These are phyloP conservation scores for Cricetomys ansorgei DNA, from an alignment of 2,113 vertebrate species.

Conservation along the genomic window DNA sequence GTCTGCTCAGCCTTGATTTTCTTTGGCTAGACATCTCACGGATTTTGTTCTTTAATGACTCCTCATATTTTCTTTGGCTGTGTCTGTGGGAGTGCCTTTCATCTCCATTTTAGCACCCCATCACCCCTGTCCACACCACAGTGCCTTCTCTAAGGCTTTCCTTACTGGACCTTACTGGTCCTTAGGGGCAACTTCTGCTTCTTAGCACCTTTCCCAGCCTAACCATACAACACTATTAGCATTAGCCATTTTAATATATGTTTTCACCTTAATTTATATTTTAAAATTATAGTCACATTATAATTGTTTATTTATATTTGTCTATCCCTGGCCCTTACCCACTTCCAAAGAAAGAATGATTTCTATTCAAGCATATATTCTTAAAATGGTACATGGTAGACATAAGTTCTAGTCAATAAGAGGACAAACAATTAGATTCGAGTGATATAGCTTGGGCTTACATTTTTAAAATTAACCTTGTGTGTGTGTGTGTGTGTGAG, in stretches of 20 bases:
- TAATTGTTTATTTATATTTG: too few relatives aligned
- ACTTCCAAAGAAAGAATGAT: not conserved
- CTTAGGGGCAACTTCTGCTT: not conserved
- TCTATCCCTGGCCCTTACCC: not conserved
- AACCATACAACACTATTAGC: not conserved
- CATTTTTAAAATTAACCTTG: not conserved
- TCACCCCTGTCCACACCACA: not conserved
- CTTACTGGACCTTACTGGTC: not conserved
- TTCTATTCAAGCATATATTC: not conserved
- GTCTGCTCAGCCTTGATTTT: not conserved
- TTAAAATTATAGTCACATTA: slow-evolving; percentile 36
- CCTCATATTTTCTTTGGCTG: not conserved
- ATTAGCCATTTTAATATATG: not conserved
- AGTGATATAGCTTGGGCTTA: not conserved
- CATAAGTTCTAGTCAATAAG: not conserved
- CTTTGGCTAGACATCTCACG: not conserved
- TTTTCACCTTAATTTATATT: not conserved
- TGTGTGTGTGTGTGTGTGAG: not conserved
- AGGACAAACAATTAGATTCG: not conserved
- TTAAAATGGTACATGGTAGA: not conserved
- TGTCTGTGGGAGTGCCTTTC: not conserved
- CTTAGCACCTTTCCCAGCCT: not conserved
- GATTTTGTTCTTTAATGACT: not conserved
- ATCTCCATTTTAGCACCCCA: not conserved
- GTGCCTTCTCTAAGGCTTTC: not conserved